Percentiles rank a stretch among this genome's conserved stretches.
These are phyloP conservation scores for Nerophis lumbriciformis DNA, from an alignment of 2,113 vertebrate species.

Conservation along the genomic window DNA sequence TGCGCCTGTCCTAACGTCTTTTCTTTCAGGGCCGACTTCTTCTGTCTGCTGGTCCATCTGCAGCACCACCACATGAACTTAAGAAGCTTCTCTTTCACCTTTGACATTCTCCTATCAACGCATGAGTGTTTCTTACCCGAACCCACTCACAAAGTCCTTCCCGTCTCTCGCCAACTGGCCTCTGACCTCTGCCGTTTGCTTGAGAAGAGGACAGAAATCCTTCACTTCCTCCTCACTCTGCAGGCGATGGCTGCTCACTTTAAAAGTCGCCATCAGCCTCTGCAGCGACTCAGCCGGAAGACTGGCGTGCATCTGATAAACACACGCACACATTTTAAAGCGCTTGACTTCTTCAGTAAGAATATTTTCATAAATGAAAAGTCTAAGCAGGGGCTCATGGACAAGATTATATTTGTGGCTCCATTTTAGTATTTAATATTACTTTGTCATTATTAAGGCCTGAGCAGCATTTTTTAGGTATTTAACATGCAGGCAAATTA, in stretches of 20 bases:
- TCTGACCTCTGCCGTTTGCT: slow-evolving; percentile 60
- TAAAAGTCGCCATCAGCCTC: slow-evolving; percentile 80
- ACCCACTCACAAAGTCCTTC: slow-evolving; percentile 30
- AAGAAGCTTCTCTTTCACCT: too few relatives aligned
- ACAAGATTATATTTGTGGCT: too few relatives aligned
- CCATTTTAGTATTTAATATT: too few relatives aligned
- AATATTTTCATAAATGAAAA: background rate
- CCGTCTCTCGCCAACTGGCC: slow-evolving; percentile 22
- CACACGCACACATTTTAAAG: slow-evolving; percentile 15
- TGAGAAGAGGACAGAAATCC: slow-evolving; percentile 72
- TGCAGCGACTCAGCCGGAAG: slow-evolving; percentile 72
- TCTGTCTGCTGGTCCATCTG: slow-evolving; percentile 73
- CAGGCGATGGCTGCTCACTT: slow-evolving; percentile 75
- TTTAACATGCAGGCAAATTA: too few relatives aligned
- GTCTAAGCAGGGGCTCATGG: too few relatives aligned
- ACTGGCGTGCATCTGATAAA: slow-evolving; percentile 74
- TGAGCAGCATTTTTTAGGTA: too few relatives aligned
- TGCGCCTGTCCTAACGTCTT: slow-evolving; percentile 4
- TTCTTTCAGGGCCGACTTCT: slow-evolving; percentile 23
- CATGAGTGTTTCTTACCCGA: background rate
- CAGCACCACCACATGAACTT: background rate
- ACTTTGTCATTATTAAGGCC: too few relatives aligned
- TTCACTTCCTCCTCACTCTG: slow-evolving; percentile 80
- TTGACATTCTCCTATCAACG: too few relatives aligned
- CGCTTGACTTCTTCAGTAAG: background rate